Conservation (phyloP, 1,140 invertebrate genomes). For the Zaprionus nigranus region DNA sequence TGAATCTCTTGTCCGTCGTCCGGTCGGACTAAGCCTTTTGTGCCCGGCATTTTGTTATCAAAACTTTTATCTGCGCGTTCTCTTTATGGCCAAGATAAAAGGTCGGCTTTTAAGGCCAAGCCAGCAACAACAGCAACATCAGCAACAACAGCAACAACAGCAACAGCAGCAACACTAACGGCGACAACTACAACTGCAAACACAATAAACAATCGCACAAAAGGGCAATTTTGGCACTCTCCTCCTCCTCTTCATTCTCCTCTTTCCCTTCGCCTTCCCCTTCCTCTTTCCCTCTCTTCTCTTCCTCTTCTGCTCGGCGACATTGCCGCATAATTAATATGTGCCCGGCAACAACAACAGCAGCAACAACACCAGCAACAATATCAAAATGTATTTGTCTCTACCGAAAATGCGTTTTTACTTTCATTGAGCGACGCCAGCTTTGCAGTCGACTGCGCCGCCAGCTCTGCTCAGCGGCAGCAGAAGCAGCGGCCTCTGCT, state of each 20-base stretch:
- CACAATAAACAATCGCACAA: slow-evolving; percentile 33
- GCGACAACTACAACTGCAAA: slow-evolving; percentile 24
- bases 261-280: not conserved
- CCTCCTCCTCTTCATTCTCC: not conserved
- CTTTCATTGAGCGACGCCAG: slow-evolving; percentile 70
- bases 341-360: slow-evolving; percentile 53
- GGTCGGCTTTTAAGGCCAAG: slow-evolving; percentile 39
- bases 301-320: slow-evolving; percentile 17
- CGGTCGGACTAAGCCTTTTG: slow-evolving; percentile 24
- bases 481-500: slow-evolving; percentile 11
- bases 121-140: slow-evolving; percentile 29
- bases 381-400: slow-evolving; percentile 55
- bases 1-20: not conserved
- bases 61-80: slow-evolving; percentile 37
- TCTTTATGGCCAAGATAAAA: slow-evolving; percentile 53
- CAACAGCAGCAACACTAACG: slow-evolving; percentile 6
- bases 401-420: slow-evolving; percentile 80
- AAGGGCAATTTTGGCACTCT: slow-evolving; percentile 61
- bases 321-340: slow-evolving; percentile 72
- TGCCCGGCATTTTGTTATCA: slow-evolving; percentile 46
- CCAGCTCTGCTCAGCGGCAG: slow-evolving; percentile 4
- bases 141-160: not conserved
- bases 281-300: no score
- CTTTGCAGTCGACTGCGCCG: slow-evolving; percentile 19
- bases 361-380: slow-evolving; percentile 18